These are phyloP conservation scores for Phenganax subtilis DNA, from an alignment of 92 coral and sea anemone genomes.

Conservation along the genomic window DNA sequence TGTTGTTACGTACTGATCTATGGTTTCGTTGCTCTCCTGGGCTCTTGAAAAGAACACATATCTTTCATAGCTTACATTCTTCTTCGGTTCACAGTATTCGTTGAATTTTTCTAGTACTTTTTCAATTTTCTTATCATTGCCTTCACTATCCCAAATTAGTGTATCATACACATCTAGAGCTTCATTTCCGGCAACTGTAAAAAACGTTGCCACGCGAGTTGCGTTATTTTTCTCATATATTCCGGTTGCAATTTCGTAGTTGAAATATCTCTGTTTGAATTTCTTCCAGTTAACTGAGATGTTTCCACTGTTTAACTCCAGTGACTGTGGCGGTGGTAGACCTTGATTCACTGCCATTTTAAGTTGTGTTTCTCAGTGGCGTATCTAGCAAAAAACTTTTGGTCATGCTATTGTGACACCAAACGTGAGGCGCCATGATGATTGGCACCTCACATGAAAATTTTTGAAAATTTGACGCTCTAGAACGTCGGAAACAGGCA, in stretches of 20 bases:
- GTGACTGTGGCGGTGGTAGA: slow-evolving; percentile 55
- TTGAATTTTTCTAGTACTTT: slow-evolving; percentile 34
- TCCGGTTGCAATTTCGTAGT: slow-evolving; percentile 49
- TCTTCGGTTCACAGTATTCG: slow-evolving; percentile 42
- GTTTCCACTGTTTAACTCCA: slow-evolving; percentile 51
- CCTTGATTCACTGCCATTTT: slow-evolving; percentile 44
- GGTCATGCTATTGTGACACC: too few relatives aligned
- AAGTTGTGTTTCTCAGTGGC: too few relatives aligned
- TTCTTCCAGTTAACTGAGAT: slow-evolving; percentile 49
- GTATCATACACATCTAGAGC: slow-evolving; percentile 47
- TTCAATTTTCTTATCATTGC: slow-evolving; percentile 31
- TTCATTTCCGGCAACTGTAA: slow-evolving; percentile 48
- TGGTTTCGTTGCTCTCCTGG: slow-evolving; percentile 37
- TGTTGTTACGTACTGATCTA: slow-evolving; percentile 42
- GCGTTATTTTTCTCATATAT: slow-evolving; percentile 36
- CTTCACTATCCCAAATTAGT: slow-evolving; percentile 9
- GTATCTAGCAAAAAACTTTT: too few relatives aligned
- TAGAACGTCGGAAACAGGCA: too few relatives aligned
- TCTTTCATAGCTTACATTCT: slow-evolving; percentile 48
- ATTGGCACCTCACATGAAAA: too few relatives aligned
- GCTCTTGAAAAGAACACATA: slow-evolving; percentile 45
- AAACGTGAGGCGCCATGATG: too few relatives aligned
- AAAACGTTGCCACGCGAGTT: slow-evolving; percentile 35
- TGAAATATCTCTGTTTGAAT: slow-evolving; percentile 46
- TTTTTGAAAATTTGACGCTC: too few relatives aligned